Base-by-base conservation (phyloP, 1,140 invertebrate species). In the Protaetia brevitarsis region DNA sequence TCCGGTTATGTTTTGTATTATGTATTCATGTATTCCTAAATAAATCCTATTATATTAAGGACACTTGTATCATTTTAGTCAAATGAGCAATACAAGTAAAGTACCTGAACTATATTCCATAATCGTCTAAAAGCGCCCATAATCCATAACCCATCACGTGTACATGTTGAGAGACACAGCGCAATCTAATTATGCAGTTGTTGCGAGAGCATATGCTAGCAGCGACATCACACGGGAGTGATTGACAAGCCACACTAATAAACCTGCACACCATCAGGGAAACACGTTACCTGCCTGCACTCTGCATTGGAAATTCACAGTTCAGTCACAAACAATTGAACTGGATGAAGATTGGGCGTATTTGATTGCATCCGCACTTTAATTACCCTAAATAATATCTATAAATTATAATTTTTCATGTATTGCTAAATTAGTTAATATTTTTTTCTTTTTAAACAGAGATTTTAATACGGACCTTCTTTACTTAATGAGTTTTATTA, bases 171-270 rank as follows among this genome's bases (percentile, higher is more conserved):
- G 64, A 69, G 71, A 69, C 71, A 69, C 68, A 51, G 45, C 58
- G n/a, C 71, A 71, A 75, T 75, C 72, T 72, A 75, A 75, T 75
- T 75, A 73, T 75, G 69, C 73, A 73, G 70, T 73, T 73, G 65
- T 51, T 65, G 63, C 70, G 69, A 72, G 72, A 73, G 64, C 69
- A 67, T 66, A 19, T 19, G 19, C 41, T 51, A 19, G 67, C 60
- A 36, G 64, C 64, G 68, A 70, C 68, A 70, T 68, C 68, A 65
- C 72, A 29, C 66, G 69, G 69, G 73, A 70, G 68, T 73, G 73
- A 74, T 68, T 73, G 73, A 73, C 72, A 73, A 73, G 69, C 62
- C 69, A 68, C 70, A 67, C 68, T 70, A 71, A 71, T 71, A 65
- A 65, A 65, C 64, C 26, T 6, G 29, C 57, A 27, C 57, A 16